phyloP scores from a whole-genome alignment of 2,113 vertebrate species.

The Megaleporinus macrocephalus region DNA sequence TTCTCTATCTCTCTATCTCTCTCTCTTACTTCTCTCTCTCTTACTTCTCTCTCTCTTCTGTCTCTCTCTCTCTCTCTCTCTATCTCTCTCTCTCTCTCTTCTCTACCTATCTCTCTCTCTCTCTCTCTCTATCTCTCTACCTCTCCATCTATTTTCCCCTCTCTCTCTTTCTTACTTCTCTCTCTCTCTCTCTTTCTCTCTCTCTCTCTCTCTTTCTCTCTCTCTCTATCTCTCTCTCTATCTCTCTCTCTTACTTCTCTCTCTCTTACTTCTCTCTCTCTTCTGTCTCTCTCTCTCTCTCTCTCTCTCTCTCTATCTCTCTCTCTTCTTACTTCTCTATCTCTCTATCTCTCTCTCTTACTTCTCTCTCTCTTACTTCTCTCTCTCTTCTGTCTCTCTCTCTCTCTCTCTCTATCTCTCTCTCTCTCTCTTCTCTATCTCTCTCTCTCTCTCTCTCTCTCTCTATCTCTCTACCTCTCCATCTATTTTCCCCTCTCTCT shows the following conservation, averaged over 20 bases:
- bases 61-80: not conserved
- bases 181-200: no score
- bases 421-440: not conserved
- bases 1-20: no score
- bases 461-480: no score
- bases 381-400: not conserved
- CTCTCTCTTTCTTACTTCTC: not conserved
- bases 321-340: not conserved
- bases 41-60: no score
- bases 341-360: not conserved
- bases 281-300: no score
- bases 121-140: not conserved
- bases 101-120: no score
- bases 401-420: not conserved
- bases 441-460: not conserved
- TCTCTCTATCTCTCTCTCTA: not conserved
- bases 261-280: not conserved
- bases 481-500: no score
- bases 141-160: no score
- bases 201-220: no score
- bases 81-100: not conserved
- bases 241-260: not conserved
- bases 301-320: not conserved
- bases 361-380: not conserved
- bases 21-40: not conserved